phyloP scores from a whole-genome alignment of 1,140 invertebrate species.

The Cydia splendana region DNA sequence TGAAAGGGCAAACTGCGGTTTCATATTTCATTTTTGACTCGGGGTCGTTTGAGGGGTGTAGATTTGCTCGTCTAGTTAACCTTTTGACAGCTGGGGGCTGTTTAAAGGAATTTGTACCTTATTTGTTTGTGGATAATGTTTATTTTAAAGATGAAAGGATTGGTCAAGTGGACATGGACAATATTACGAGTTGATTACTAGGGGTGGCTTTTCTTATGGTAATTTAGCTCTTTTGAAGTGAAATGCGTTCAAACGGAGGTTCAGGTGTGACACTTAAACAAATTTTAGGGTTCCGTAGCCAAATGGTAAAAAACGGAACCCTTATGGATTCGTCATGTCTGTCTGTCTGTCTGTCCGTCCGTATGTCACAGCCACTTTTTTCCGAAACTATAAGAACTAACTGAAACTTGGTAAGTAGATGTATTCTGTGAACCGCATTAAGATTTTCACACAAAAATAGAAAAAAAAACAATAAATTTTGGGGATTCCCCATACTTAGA shows the following conservation, averaged over 20 bases:
- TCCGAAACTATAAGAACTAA: too few species aligned
- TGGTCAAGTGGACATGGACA: not conserved
- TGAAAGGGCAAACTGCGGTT: not conserved
- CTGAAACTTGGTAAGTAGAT: too few species aligned
- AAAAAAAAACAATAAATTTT: too few species aligned
- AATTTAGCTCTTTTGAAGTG: not conserved
- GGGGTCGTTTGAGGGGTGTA: constrained; percentile 2
- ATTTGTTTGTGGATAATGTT: not conserved
- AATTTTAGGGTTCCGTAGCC: too few species aligned
- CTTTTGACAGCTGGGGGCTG: not conserved
- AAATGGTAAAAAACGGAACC: too few species aligned
- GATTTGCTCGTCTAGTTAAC: constrained; percentile 13
- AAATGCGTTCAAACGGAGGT: not conserved
- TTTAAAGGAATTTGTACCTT: not conserved
- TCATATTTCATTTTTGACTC: not conserved
- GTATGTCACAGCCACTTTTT: too few species aligned
- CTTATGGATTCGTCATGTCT: too few species aligned
- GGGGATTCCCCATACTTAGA: too few species aligned
- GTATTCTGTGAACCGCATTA: too few species aligned
- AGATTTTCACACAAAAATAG: too few species aligned
- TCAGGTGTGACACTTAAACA: too few species aligned
- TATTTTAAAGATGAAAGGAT: not conserved
- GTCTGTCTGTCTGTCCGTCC: too few species aligned
- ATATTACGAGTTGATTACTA: constrained; percentile 1
- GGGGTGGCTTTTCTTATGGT: not conserved